A percentile compares a stretch with the other conserved stretches of the same genome.
These are phyloP conservation scores for Parochlus steinenii DNA, from an alignment of 2,888 invertebrate species.

Conservation along the genomic window DNA sequence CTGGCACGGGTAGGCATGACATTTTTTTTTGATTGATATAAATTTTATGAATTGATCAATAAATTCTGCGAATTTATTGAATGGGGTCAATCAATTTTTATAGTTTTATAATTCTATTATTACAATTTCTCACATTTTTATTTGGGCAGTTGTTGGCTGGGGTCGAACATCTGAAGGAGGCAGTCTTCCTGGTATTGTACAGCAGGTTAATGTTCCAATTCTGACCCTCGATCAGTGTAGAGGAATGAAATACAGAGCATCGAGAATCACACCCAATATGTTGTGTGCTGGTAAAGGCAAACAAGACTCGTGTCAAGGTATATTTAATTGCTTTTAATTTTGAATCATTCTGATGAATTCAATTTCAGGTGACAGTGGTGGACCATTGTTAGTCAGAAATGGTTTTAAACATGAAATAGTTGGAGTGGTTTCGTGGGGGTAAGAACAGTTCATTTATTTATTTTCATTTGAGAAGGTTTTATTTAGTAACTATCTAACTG, in stretches of 20 bases:
- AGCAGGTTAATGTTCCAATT: conserved; percentile 74
- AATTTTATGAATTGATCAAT: conserved; percentile 10
- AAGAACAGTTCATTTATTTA: conserved; percentile 27
- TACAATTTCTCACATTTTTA: conserved; percentile 8
- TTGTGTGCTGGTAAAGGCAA: conserved; percentile 64
- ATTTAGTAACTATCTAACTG: not conserved
- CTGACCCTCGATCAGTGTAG: conserved; percentile 61
- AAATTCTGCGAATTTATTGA: too few relatives aligned
- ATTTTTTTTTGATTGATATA: too few relatives aligned
- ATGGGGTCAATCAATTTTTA: not conserved
- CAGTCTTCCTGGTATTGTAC: conserved; percentile 56
- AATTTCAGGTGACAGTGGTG: conserved; percentile 33
- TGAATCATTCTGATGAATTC: not conserved
- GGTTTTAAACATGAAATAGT: conserved; percentile 65
- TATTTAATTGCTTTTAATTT: not conserved
- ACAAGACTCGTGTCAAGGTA: conserved; percentile 73
- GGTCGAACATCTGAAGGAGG: conserved; percentile 72
- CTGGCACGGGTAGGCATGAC: too few relatives aligned
- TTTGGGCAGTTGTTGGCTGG: conserved; percentile 73
- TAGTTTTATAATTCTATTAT: not conserved
- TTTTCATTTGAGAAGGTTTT: not conserved
- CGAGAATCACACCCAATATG: conserved; percentile 71
- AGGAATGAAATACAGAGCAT: conserved; percentile 67
- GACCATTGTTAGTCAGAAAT: conserved; percentile 57
- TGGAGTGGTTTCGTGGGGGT: conserved; percentile 66